These are phyloP conservation scores for Nesospiza acunhae DNA, from an alignment of 2,113 vertebrate species.

Conservation along the genomic window DNA sequence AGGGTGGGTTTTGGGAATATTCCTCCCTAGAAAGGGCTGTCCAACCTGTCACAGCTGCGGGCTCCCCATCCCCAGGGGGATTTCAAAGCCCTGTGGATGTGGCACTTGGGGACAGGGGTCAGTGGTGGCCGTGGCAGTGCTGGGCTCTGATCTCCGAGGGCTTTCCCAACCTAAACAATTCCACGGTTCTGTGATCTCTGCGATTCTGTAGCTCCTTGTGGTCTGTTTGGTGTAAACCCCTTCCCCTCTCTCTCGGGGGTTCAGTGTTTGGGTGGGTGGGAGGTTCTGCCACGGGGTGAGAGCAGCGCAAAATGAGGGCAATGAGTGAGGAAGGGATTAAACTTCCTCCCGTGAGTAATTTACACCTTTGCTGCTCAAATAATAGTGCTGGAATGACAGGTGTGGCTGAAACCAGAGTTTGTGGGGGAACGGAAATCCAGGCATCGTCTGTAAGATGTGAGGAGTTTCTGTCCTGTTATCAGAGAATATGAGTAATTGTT, in stretches of 20 bases:
- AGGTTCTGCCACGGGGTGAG: neutral
- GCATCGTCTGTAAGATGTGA: neutral
- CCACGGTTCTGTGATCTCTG: neutral
- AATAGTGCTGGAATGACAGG: neutral
- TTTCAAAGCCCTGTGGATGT: neutral
- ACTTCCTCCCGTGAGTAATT: neutral
- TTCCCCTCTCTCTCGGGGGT: neutral
- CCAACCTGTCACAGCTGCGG: neutral
- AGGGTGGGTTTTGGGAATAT: accelerated
- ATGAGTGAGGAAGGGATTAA: neutral
- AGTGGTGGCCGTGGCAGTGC: neutral
- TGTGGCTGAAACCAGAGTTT: neutral
- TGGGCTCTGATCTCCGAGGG: neutral
- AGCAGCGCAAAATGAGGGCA: neutral
- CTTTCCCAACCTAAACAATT: neutral
- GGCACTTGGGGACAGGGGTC: neutral
- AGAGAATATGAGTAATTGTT: neutral
- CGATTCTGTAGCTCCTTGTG: neutral
- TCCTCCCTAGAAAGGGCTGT: accelerated
- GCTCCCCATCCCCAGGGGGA: too few relatives aligned
- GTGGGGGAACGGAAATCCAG: neutral
- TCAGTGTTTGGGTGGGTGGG: neutral
- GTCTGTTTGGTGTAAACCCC: neutral
- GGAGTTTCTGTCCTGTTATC: neutral
- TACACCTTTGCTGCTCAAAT: neutral